phyloP scores from a whole-genome alignment of 2,888 invertebrate genomes.

The Hirudinaria manillensis region DNA sequence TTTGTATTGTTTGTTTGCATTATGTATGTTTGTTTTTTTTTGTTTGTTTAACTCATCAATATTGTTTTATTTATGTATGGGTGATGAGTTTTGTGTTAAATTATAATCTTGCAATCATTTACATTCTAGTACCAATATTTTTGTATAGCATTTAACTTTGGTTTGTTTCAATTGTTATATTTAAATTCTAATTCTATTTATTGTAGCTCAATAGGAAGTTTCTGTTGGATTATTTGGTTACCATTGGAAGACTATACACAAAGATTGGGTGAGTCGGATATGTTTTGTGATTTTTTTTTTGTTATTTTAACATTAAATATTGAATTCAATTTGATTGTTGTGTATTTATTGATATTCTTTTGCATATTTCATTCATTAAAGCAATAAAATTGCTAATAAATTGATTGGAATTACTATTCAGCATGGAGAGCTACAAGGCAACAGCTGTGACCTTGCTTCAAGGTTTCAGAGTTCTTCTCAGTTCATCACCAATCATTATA shows the following conservation, averaged over 20 bases:
- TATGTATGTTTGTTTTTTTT: not conserved
- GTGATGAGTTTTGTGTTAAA: too few species aligned
- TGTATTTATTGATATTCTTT: too few species aligned
- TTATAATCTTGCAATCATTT: not conserved
- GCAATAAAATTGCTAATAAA: not conserved
- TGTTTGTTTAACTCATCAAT: too few species aligned
- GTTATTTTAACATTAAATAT: too few species aligned
- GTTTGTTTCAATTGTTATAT: too few species aligned
- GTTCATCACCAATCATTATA: not conserved
- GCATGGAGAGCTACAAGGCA: not conserved
- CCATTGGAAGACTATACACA: slow-evolving; percentile 2
- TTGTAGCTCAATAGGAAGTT: slow-evolving; percentile 3
- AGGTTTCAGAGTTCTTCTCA: not conserved
- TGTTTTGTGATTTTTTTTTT: not conserved
- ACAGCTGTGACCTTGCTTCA: not conserved
- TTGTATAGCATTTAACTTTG: not conserved
- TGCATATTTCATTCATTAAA: too few species aligned
- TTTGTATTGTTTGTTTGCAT: not conserved
- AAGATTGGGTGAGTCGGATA: not conserved
- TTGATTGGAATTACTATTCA: not conserved
- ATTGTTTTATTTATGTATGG: too few species aligned
- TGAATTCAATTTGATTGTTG: too few species aligned
- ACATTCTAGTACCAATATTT: not conserved
- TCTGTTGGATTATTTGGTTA: not conserved
- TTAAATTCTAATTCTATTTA: too few species aligned